Conservation (phyloP, 2,113 vertebrate species). For the Ceuthmochares aereus region DNA sequence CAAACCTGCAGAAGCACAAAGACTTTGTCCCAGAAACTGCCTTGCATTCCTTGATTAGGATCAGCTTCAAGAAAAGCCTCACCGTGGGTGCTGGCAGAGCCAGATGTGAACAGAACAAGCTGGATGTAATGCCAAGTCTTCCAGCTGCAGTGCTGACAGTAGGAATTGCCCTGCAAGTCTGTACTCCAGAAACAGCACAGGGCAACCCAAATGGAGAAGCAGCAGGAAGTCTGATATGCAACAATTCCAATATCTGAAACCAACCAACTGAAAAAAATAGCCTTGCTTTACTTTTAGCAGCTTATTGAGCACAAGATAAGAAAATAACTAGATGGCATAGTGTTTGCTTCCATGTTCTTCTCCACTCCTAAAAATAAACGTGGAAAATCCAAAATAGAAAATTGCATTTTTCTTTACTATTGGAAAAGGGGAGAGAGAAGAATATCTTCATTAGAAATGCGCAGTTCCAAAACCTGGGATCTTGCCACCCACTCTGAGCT, state of each 20-base stretch:
- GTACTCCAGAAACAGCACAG: not conserved
- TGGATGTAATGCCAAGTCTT: not conserved
- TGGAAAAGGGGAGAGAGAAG: not conserved
- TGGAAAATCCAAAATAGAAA: not conserved
- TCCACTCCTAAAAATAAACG: not conserved
- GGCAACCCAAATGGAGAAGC: not conserved
- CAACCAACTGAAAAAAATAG: not conserved
- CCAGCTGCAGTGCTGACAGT: slow-evolving; percentile 19
- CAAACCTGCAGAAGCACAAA: not conserved
- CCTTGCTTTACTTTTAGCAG: not conserved
- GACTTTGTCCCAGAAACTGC: slow-evolving; percentile 24
- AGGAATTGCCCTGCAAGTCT: not conserved
- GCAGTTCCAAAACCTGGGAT: not conserved
- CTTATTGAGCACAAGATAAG: not conserved
- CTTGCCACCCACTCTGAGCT: not conserved
- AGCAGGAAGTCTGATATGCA: not conserved
- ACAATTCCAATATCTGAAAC: not conserved
- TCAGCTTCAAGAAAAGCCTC: slow-evolving; percentile 13
- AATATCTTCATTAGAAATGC: not conserved
- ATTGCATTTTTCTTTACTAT: not conserved
- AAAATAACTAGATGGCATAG: not conserved
- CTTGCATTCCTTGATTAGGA: slow-evolving; percentile 21
- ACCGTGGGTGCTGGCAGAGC: not conserved
- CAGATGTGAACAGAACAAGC: not conserved
- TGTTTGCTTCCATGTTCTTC: not conserved